Base-by-base conservation (phyloP, 2,113 vertebrate species). In the rabbit (Oryctolagus cuniculus) region DNA sequence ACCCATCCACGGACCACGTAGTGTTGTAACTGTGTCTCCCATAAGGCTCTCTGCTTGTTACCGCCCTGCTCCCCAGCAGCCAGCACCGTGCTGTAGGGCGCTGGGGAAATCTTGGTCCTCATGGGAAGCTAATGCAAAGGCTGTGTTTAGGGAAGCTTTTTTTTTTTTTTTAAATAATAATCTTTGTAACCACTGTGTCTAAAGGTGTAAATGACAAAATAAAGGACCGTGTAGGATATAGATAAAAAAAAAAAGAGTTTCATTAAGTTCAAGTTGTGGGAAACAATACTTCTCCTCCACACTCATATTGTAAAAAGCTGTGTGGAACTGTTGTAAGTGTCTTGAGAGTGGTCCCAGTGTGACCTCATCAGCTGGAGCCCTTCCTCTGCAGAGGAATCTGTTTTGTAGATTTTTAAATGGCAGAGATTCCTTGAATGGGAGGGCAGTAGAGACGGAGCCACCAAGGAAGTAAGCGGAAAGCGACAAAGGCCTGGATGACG, bases 391-490 rank as follows among this genome's bases (percentile, higher is more conserved):
- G 90, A 96, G 93, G 94, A 34, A 24, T 95, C 86, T 97, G 85
- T 44, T 94, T 97, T 97, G 89, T 73, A 93, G 93, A 88, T 93
- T 67, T 83, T 91, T 73, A 49, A 93, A 95, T 97, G 90, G 55
- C 22, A 0, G 96, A 87, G 92, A 91, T 98, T 97, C 91, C 95
- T 73, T 87, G 91, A 93, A 80, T 72, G 69, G 36, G 3, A 87
- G 77, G 81, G 49, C 80, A 69, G 90, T 70, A 0, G 0, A 53
- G 81, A 95, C 88, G 64, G 90, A 75, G 36, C 90, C 96, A 79
- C 97, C 24, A 91, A 95, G 93, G 96, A 96, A 89, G 70, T 12
- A 31, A 73, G 75, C 72, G 24, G 29, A 86, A 85, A 82, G 88
- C 83, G 61, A 19, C 90, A 88, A 73, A 79, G 87, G n/a, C 80